Percentiles rank a stretch among this genome's conserved stretches.
Conservation (phyloP, 2,113 vertebrate genomes). For the Odontesthes bonariensis region DNA sequence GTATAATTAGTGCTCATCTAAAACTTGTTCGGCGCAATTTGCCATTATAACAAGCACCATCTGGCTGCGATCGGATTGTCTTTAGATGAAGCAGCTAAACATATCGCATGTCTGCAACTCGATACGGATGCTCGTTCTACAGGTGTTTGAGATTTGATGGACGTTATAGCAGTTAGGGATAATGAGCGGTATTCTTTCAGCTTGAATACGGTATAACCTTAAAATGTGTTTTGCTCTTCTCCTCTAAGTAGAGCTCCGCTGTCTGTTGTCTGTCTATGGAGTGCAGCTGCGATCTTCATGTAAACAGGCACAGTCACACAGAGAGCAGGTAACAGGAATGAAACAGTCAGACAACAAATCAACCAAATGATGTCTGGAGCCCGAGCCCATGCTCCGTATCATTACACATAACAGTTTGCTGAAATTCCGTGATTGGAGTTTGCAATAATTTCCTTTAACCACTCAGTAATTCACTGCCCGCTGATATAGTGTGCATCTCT, state of each 20-base stretch:
- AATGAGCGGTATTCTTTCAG: conserved; percentile 8
- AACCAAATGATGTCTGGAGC: not conserved
- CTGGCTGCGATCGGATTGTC: conserved; percentile 4
- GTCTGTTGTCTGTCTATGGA: not conserved
- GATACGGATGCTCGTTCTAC: conserved; percentile 5
- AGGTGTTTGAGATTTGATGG: conserved; percentile 26
- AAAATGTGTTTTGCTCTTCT: conserved; percentile 25
- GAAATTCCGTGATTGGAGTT: not conserved
- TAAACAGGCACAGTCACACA: conserved; percentile 14
- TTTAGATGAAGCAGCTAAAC: conserved; percentile 3
- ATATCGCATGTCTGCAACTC: conserved; percentile 12
- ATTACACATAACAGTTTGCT: not conserved
- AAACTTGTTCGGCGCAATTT: conserved; percentile 24
- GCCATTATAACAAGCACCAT: conserved; percentile 17
- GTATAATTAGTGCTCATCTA: conserved; percentile 14
- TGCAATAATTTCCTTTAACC: conserved; percentile 6
- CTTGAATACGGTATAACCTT: not conserved
- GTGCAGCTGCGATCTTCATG: not conserved
- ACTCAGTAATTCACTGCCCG: not conserved
- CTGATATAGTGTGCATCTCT: not conserved
- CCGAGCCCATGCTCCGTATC: not conserved
- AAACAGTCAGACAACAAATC: conserved; percentile 8
- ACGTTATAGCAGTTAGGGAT: not conserved
- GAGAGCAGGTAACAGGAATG: not conserved
- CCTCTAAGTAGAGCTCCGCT: not conserved